Base-by-base conservation (phyloP, 2,888 invertebrate genomes). In the Ophion slaviceki region DNA sequence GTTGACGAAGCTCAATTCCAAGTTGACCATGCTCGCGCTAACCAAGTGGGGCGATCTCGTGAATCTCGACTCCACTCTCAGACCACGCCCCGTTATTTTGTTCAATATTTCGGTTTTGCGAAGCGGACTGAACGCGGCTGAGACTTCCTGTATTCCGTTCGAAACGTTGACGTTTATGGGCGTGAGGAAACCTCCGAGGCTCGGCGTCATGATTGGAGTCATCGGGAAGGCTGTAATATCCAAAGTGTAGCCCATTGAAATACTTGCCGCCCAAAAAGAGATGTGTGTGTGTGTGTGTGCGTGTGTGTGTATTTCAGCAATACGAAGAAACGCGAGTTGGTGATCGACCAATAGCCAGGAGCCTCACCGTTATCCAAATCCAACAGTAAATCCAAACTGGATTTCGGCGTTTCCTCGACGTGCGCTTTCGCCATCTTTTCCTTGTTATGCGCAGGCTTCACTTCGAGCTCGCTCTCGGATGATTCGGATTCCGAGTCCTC, bases 1-100 rank as follows among this genome's bases (percentile, higher is more conserved):
- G 94, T 99, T 99, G 57, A 96, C 95, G 94, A 99, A 96, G 40
- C 95, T 94, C 84, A 99, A 93, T 92, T 98, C 97, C 14, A 99
- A 94, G 28, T 97, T 97, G 84, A 96, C 96, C 98, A 99, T 98
- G 87, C 95, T 95, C 5, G 96, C 95, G 10, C 98, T 98, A 94
- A 96, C 97, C 76, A 99, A 95, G 93, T 98, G 97, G 20, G 97
- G 97, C 61, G 96, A 95, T 89, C 98, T 96, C 0, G 97, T 96
- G 94, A 97, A 98, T 87, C 97, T 95, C 84, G 95, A 96, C 28
- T 94, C 93, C 4, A 96, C 95, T 82, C 95, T 94, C 76, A 97
- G 94, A 0, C 97, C 97, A 85, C 94, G 96, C 5, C 97, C 96
- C 88, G 95, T 95, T 87, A 97, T 96, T 94, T 97, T 97, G 87